Conservation (phyloP, 2,113 vertebrate species). For the Cichladusa arquata region DNA sequence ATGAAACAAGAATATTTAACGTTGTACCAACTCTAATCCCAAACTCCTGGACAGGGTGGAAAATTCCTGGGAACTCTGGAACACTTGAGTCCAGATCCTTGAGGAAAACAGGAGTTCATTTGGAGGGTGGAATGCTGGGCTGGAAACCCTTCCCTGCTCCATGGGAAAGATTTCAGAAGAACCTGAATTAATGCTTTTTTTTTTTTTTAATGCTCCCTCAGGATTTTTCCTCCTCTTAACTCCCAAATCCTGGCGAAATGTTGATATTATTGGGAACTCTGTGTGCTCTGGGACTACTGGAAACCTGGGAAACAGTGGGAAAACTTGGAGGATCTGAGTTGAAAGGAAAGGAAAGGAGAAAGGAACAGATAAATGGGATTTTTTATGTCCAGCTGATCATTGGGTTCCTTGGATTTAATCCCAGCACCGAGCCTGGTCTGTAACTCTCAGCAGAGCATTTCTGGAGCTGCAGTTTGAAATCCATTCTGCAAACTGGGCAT, state of each 20-base stretch:
- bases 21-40: not conserved
- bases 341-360: not conserved
- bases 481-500: not conserved
- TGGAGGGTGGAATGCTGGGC: not conserved
- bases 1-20: not conserved
- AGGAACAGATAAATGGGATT: not conserved
- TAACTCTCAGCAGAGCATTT: not conserved
- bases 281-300: not conserved
- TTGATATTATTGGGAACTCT: not conserved
- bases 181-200: not conserved
- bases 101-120: not conserved
- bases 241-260: not conserved
- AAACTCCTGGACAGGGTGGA: not conserved
- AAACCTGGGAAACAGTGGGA: not conserved
- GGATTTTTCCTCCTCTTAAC: not conserved
- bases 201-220: not conserved
- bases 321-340: not conserved
- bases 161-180: not conserved
- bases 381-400: not conserved
- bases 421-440: not conserved
- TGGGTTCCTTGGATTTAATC: not conserved
- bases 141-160: not conserved
- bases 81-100: fast-evolving
- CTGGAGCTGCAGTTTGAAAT: not conserved
- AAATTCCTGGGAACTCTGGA: not conserved